These are phyloP conservation scores for Meles meles DNA, from an alignment of 2,113 vertebrate species.

Conservation along the genomic window DNA sequence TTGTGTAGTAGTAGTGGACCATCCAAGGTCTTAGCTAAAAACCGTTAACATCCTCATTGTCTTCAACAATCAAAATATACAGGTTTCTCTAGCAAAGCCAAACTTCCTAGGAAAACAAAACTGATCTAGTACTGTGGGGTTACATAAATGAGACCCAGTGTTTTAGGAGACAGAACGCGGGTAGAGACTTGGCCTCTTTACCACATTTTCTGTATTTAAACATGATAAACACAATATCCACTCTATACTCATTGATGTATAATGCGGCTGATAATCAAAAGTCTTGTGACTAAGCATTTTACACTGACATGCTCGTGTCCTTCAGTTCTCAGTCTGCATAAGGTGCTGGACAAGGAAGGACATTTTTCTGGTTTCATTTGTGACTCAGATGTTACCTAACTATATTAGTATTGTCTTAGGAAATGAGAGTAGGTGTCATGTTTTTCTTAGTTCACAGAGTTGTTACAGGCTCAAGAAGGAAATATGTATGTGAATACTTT, in stretches of 20 bases:
- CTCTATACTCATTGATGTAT: background rate
- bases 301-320: too few relatives aligned
- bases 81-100: background rate
- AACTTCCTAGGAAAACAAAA: background rate
- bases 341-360: background rate
- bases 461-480: background rate
- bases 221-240: background rate
- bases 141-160: background rate
- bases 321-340: background rate
- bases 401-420: background rate
- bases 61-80: background rate
- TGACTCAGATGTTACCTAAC: background rate
- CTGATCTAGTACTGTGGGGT: background rate
- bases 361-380: background rate
- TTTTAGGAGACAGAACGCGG: background rate
- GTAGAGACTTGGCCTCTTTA: background rate
- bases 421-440: background rate
- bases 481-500: background rate
- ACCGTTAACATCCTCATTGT: background rate
- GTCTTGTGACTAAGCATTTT: background rate
- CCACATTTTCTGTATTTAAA: background rate
- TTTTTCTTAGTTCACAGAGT: background rate
- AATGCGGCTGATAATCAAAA: background rate
- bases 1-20: background rate
- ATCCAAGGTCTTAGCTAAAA: background rate